Conservation (phyloP, 2,888 invertebrate species). For the Pseudococcus longispinus region DNA sequence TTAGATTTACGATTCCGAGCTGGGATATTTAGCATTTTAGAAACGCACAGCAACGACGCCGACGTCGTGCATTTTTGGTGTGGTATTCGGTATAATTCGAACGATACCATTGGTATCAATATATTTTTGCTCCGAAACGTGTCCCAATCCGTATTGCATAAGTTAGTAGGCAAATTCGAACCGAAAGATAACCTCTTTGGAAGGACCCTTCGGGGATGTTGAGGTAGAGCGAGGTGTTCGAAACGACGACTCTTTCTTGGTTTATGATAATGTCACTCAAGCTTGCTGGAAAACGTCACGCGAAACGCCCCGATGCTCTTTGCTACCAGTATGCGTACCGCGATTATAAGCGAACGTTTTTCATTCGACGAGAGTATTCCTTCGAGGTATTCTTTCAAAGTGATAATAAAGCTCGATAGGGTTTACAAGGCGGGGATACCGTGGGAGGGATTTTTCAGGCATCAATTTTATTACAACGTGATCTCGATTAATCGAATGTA, state of each 20-base stretch:
- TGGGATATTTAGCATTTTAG: background rate
- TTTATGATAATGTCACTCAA: slow-evolving; percentile 26
- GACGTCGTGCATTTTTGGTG: background rate
- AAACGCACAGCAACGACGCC: background rate
- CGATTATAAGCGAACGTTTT: background rate
- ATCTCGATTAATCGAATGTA: background rate
- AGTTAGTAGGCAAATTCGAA: slow-evolving; percentile 11
- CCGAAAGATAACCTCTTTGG: background rate
- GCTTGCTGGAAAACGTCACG: background rate
- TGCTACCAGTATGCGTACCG: background rate
- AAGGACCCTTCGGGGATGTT: background rate
- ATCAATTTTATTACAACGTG: background rate
- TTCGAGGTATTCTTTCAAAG: slow-evolving; percentile 5
- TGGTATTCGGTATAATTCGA: background rate
- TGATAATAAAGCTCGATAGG: slow-evolving; percentile 1
- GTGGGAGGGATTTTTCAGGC: background rate
- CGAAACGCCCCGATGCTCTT: background rate
- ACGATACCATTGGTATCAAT: background rate
- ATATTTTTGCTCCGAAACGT: background rate
- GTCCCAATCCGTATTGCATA: background rate
- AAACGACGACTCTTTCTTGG: slow-evolving; percentile 17
- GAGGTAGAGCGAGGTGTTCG: background rate
- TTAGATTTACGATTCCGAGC: background rate
- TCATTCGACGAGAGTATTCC: background rate
- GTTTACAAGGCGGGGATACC: background rate